Conservation (phyloP, 2,797 vertebrate species). For the Nyctibius grandis region DNA sequence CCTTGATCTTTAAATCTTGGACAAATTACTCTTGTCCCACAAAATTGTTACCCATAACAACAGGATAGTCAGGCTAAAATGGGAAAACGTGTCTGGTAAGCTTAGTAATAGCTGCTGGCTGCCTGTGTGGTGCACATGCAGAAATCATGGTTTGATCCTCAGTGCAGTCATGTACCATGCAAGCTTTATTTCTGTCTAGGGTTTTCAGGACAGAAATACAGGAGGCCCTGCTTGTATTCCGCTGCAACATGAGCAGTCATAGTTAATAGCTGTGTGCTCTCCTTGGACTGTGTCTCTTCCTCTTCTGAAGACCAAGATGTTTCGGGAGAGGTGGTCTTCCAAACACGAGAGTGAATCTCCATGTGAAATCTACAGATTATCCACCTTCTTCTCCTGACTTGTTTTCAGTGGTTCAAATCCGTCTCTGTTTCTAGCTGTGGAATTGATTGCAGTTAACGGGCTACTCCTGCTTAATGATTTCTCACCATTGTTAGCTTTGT, state of each 20-base stretch:
- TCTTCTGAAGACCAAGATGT: not conserved
- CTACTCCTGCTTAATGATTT: not conserved
- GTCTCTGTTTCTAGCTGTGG: not conserved
- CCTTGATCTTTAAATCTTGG: not conserved
- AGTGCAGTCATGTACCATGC: fast-evolving
- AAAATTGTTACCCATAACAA: not conserved
- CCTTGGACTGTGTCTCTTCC: not conserved
- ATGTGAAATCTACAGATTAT: not conserved
- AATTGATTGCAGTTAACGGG: not conserved
- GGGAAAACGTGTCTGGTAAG: not conserved
- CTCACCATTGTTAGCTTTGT: not conserved
- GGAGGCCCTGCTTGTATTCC: not conserved
- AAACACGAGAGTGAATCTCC: not conserved
- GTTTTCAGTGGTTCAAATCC: not conserved
- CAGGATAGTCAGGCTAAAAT: not conserved
- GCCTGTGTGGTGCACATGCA: not conserved
- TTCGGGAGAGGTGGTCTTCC: not conserved
- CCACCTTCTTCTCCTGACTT: not conserved
- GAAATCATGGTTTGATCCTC: not conserved
- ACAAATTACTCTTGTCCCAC: not conserved
- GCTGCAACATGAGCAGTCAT: not conserved
- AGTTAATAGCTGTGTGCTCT: not conserved
- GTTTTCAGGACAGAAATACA: not conserved
- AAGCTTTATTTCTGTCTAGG: not conserved
- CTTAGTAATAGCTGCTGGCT: not conserved